Percentiles rank a stretch among this genome's conserved stretches.
Evolutionary conservation across 2,888 invertebrate species (phyloP).

Genomic region (Conops quadrifasciatus): DNA sequence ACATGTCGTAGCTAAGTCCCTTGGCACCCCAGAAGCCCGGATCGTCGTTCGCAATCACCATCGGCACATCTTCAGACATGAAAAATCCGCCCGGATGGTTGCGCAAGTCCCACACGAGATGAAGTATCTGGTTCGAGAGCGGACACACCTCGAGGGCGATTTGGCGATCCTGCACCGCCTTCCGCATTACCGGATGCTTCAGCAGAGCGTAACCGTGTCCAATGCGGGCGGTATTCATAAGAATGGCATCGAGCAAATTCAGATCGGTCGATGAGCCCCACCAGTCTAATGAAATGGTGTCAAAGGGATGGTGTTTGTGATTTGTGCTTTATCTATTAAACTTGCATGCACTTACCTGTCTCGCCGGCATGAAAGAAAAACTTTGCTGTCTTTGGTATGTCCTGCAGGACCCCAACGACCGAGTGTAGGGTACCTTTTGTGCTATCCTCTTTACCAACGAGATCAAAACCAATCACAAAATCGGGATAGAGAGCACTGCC

Average conservation of each 20-base stretch:
- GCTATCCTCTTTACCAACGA: conserved; percentile 72
- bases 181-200: conserved; percentile 52
- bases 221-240: conserved; percentile 52
- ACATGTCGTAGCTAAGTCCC: conserved; percentile 71
- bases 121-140: conserved; percentile 60
- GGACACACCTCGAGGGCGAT: conserved; percentile 54
- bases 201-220: conserved; percentile 52
- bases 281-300: conserved; percentile 62
- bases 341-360: conserved; percentile 59
- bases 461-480: conserved; percentile 71
- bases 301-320: neutral
- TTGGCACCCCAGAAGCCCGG: conserved; percentile 70
- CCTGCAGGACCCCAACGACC: conserved; percentile 43
- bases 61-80: conserved; percentile 68
- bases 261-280: conserved; percentile 66
- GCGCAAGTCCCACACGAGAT: conserved; percentile 68
- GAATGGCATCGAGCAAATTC: conserved; percentile 66
- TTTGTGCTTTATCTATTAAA: too few relatives aligned
- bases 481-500: conserved; percentile 59
- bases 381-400: conserved; percentile 54
- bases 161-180: conserved; percentile 46
- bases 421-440: conserved; percentile 64
- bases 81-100: conserved; percentile 69
- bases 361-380: conserved; percentile 73
- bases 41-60: conserved; percentile 71